Percentiles rank a stretch among this genome's conserved stretches.
phyloP scores from a whole-genome alignment of 2,797 vertebrate genomes.

The Mormyrops boulengeri region DNA sequence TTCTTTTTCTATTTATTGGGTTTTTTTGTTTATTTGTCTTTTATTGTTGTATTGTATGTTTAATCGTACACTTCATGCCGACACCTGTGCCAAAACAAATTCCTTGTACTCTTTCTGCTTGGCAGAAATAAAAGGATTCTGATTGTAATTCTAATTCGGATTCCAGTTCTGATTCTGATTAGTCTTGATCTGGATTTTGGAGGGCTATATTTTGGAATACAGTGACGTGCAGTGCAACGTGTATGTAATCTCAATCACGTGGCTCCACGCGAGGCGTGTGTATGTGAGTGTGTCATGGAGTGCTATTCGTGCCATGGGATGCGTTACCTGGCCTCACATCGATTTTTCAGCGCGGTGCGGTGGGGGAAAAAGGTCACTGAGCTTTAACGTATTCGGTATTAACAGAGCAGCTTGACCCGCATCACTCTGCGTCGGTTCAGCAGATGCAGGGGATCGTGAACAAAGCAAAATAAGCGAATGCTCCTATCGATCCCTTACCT shows the following conservation, averaged over 20 bases:
- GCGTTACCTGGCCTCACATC: background rate
- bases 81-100: background rate
- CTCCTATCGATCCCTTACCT: constrained; percentile 29
- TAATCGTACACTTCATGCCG: background rate
- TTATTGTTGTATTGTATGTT: background rate
- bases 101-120: background rate
- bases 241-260: background rate
- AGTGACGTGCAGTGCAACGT: background rate
- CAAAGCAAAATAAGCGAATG: constrained; percentile 13
- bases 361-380: background rate
- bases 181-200: background rate
- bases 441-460: background rate
- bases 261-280: background rate
- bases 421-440: background rate
- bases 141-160: background rate
- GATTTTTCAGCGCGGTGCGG: background rate
- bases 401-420: background rate
- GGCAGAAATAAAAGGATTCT: background rate
- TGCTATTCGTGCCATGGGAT: background rate
- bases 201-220: background rate
- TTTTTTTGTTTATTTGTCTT: background rate
- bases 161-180: background rate
- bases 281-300: background rate
- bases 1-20: background rate
- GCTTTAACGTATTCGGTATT: background rate